phyloP scores from a whole-genome alignment of 2,797 vertebrate genomes.

The Paguma larvata region DNA sequence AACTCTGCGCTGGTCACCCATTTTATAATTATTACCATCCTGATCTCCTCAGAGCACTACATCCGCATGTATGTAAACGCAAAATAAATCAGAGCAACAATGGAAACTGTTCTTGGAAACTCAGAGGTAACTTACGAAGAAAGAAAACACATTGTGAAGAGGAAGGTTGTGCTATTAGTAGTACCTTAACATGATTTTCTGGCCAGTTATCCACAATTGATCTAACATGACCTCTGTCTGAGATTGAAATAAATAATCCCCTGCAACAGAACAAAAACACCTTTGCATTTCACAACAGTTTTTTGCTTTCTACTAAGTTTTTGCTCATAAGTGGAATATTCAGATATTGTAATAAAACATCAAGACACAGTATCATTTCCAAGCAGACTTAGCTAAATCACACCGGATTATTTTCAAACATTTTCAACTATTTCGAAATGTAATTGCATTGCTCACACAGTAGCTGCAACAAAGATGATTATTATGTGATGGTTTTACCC shows the following conservation, averaged over 20 bases:
- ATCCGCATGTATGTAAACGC: constrained; percentile 46
- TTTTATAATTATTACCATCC: not conserved
- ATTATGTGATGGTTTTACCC: constrained; percentile 32
- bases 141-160: constrained; percentile 61
- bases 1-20: not conserved
- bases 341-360: constrained; percentile 75
- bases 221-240: constrained; percentile 96
- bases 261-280: constrained; percentile 88
- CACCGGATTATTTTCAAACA: constrained; percentile 72
- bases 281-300: constrained; percentile 69
- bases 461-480: constrained; percentile 55
- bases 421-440: constrained; percentile 65
- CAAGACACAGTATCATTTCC: constrained; percentile 74
- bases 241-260: constrained; percentile 98
- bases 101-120: constrained; percentile 51
- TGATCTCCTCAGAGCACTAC: constrained; percentile 39
- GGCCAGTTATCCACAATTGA: constrained; percentile 99
- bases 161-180: constrained; percentile 11
- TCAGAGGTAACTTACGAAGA: constrained; percentile 72
- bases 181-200: constrained; percentile 95
- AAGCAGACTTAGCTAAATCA: constrained; percentile 64
- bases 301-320: not conserved
- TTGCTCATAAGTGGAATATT: constrained; percentile 76
- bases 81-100: constrained; percentile 68
- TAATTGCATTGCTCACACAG: constrained; percentile 50